Base-by-base conservation (phyloP, 2,113 vertebrate genomes). In the Heterochromis multidens region DNA sequence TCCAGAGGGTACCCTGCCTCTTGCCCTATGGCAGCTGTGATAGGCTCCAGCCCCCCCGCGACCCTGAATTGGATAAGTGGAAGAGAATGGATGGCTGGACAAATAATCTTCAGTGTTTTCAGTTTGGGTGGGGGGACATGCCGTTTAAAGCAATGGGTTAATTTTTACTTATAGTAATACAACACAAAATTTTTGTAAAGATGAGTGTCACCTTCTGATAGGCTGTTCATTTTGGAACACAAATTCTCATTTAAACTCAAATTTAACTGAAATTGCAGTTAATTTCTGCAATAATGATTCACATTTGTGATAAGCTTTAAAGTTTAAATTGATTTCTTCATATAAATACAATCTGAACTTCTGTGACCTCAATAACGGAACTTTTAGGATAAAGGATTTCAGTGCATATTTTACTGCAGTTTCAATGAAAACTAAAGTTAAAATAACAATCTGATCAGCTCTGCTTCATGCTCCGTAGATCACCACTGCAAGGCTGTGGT, bases 231-330 rank as follows among this genome's bases (percentile, higher is more conserved):
- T 74, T 33, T 0, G 46, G 27, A 74, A 3, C 70, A 52, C 11
- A 54, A 33, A 54, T 8, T 85, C 17, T 79, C 23, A 82, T 86
- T 80, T 59, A 67, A 87, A 85, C 7, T 72, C 17, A 52, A 29
- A 70, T 86, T 56, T 5, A 37, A 29, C 59, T 33, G 29, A 79
- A 77, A 62, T 72, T 78, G 49, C 37, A 60, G 12, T 77, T 85
- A 23, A n/a, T 78, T 80, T 72, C 19, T n/a, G 19, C 80, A 52
- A 72, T 78, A 77, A 86, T 63, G 67, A 78, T 88, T 88, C 60
- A 49, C 52, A 80, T 70, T 60, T 56, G n/a, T 80, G 65, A 87
- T 82, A 60, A 23, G 70, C 25, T 5, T 4, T 65, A 12, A 21
- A 19, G 9, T 49, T 81, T 60, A 60, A 76, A 84, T 82, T 1